Percentiles rank a stretch among this genome's conserved stretches.
Evolutionary conservation across 2,888 invertebrate species (phyloP).

Genomic region (Lampropteryx suffumata): DNA sequence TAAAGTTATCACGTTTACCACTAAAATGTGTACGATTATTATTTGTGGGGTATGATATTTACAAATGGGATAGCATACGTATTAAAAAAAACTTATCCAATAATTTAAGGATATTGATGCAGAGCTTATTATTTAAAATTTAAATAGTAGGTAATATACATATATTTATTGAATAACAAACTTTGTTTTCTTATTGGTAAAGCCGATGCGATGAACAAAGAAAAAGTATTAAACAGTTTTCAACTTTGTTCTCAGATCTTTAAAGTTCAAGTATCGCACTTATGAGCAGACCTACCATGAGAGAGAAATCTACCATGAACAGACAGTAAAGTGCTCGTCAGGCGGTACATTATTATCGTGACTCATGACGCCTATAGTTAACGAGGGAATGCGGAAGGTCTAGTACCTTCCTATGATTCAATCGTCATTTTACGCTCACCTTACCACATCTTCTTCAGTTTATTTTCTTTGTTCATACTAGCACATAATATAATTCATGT

Average conservation of each 20-base stretch:
- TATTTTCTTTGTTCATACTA: neutral
- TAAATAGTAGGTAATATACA: too few relatives aligned
- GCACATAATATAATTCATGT: too few relatives aligned
- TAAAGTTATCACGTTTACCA: too few relatives aligned
- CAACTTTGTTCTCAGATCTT: neutral
- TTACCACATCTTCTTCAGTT: neutral
- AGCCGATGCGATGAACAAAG: neutral
- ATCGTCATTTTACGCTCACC: constrained; percentile 10
- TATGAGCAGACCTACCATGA: too few relatives aligned
- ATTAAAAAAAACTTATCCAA: too few relatives aligned
- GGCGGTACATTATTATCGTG: constrained; percentile 14
- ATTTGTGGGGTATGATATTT: too few relatives aligned
- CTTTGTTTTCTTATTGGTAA: neutral
- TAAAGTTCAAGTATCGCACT: constrained; percentile 13
- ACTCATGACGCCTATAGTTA: constrained; percentile 16
- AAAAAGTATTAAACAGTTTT: neutral
- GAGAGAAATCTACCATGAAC: neutral
- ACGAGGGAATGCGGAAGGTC: constrained; percentile 21
- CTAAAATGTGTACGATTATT: too few relatives aligned
- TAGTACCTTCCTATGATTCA: constrained; percentile 1
- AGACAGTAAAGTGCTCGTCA: neutral
- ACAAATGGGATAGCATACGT: too few relatives aligned
- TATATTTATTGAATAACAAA: neutral
- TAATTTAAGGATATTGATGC: too few relatives aligned
- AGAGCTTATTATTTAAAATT: too few relatives aligned